Evolutionary conservation across 2,888 invertebrate species (phyloP).

Genomic region (Ptychoptera albimana): DNA sequence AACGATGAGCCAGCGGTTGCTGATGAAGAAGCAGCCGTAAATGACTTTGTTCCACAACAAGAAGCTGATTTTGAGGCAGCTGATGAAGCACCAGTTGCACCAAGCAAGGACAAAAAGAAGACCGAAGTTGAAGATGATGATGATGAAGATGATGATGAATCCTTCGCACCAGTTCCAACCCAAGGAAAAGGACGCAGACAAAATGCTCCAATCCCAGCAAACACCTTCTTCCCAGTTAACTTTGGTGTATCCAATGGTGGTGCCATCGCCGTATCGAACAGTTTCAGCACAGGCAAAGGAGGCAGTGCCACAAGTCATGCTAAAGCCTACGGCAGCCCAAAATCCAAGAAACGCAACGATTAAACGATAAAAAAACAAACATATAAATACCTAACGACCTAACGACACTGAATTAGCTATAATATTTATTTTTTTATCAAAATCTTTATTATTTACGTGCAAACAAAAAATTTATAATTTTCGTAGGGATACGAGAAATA

Average conservation of each 20-base stretch:
- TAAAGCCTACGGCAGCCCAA: slow-evolving; percentile 27
- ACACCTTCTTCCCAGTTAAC: slow-evolving; percentile 28
- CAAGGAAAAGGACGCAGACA: background rate
- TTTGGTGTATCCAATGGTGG: slow-evolving; percentile 26
- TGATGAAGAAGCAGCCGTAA: slow-evolving; percentile 4
- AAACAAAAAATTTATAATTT: too few relatives aligned
- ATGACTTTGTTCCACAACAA: slow-evolving; percentile 4
- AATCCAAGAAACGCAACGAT: slow-evolving; percentile 3
- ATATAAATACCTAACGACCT: background rate
- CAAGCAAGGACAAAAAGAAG: slow-evolving; percentile 8
- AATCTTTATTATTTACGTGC: too few relatives aligned
- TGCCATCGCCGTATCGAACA: slow-evolving; percentile 31
- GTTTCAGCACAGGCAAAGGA: slow-evolving; percentile 30
- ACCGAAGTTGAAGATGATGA: slow-evolving; percentile 10
- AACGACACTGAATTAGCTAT: background rate
- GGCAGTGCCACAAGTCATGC: slow-evolving; percentile 30
- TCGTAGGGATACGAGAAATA: too few relatives aligned
- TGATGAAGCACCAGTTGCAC: slow-evolving; percentile 1
- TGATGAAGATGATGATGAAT: slow-evolving; percentile 11
- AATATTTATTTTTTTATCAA: background rate
- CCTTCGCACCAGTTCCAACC: background rate
- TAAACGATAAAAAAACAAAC: too few relatives aligned
- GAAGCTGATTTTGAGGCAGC: slow-evolving; percentile 6
- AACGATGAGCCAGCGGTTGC: background rate
- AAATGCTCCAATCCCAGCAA: slow-evolving; percentile 18